Base-by-base conservation (phyloP, 37 sponge, comb jelly and placozoan genomes). In the Beroe ovata region DNA sequence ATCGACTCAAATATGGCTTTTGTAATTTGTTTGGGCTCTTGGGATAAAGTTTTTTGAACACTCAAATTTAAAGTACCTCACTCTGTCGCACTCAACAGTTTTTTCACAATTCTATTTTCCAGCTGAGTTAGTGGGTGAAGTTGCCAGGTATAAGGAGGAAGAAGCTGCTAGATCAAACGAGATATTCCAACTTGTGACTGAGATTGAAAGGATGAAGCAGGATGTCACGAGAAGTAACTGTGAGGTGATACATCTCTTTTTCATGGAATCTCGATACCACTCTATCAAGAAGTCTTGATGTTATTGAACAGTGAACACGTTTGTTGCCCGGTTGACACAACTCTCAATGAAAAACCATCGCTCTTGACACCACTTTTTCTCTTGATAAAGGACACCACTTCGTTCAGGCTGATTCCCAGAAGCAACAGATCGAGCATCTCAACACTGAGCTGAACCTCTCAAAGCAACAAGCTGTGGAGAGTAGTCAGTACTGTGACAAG, bases 141-240 rank as follows among this genome's bases (percentile, higher is more conserved):
- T 66, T 14, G 36, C 16, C 2, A 34, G 16, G 35, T 66, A 26
- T 30, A 66, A 66, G 69, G 30, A 32, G 16, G 69, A 66, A 1
- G 35, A 66, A 37, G 69, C 25, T 11, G 35, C 16, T 0, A 8
- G 84, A 42, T 77, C 84, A 14, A 19, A 77, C 1, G 84, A 77
- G 84, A 42, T 77, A 16, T 77, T 21, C 54, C 84, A 77, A 36
- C 54, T 77, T n/a, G 84, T 77, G 23, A 77, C 54, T 40, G 84
- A 77, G 84, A 35, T 41, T 4, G 84, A 77, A 54, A 1, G 54
- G n/a, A 21, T 32, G 36, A 77, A 77, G 41, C 84, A 42, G 21
- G 84, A 77, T 77, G 38, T 42, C 8, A 77, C 41, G 29, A 19
- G 22, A 42, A 42, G 38, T 6, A 33, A 39, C 22, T 30, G 54